Evolutionary conservation across 2,888 invertebrate genomes (phyloP).

Genomic region (Dolomedes plantarius): DNA sequence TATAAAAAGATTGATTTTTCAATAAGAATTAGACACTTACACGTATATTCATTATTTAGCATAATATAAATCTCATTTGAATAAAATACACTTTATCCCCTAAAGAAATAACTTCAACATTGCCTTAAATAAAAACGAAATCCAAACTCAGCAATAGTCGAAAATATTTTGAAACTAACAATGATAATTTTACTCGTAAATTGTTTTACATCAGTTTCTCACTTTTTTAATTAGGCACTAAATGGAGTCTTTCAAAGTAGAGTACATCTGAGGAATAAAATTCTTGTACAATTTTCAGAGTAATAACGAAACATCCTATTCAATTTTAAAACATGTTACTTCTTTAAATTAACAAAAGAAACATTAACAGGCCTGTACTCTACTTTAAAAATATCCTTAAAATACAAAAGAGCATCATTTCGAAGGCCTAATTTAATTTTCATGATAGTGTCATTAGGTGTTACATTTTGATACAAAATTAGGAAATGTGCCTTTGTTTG

Average conservation of each 20-base stretch:
- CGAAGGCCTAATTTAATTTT: conserved; percentile 28
- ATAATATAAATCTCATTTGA: conserved; percentile 29
- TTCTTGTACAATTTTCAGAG: no score
- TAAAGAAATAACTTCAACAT: conserved; percentile 44
- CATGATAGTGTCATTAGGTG: neutral
- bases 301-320: no score
- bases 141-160: conserved; percentile 13
- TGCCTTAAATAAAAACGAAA: conserved; percentile 26
- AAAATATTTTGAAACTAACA: conserved; percentile 35
- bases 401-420: conserved; percentile 24
- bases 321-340: neutral
- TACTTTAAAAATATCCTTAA: conserved; percentile 63
- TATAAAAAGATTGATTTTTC: conserved; percentile 42
- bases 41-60: conserved; percentile 15
- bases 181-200: conserved; percentile 49
- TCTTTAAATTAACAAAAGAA: neutral
- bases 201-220: conserved; percentile 61
- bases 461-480: conserved; percentile 35
- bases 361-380: conserved; percentile 34
- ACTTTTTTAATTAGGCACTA: conserved; percentile 66
- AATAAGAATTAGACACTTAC: conserved; percentile 41
- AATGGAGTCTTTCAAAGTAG: conserved; percentile 60
- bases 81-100: conserved; percentile 44
- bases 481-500: conserved; percentile 36
- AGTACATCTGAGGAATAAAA: conserved; percentile 28